Conservation (phyloP, 2,797 vertebrate species). For the Enteromius paludinosus region DNA sequence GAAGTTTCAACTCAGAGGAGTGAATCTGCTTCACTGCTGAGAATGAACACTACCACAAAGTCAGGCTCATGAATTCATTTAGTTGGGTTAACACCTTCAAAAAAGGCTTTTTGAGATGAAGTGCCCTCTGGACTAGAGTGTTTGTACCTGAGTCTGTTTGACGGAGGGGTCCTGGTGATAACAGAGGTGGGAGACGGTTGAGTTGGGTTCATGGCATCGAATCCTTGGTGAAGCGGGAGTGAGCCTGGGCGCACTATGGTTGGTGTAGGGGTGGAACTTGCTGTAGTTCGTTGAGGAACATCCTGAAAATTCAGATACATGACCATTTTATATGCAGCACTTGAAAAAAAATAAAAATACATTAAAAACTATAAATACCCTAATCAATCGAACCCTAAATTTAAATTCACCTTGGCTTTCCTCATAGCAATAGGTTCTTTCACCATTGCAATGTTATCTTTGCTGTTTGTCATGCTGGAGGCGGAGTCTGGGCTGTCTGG, state of each 20-base stretch:
- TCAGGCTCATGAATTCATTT: neutral
- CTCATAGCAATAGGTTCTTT: slow-evolving; percentile 56
- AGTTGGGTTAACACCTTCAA: neutral
- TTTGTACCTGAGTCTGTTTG: slow-evolving; percentile 91
- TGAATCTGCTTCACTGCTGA: neutral
- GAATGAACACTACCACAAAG: slow-evolving; percentile 5
- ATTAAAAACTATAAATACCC: neutral
- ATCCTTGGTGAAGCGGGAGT: slow-evolving; percentile 90
- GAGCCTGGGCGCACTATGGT: slow-evolving; percentile 95
- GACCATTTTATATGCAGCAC: neutral
- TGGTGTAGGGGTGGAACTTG: slow-evolving; percentile 89
- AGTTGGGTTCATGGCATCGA: slow-evolving; percentile 89
- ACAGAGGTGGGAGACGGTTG: slow-evolving; percentile 98
- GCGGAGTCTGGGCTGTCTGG: slow-evolving; percentile 86
- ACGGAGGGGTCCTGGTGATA: slow-evolving; percentile 95
- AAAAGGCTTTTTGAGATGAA: slow-evolving; percentile 37
- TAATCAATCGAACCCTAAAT: neutral
- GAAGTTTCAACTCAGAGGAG: slow-evolving; percentile 16
- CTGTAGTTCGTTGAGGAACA: slow-evolving; percentile 80
- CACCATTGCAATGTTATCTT: slow-evolving; percentile 52
- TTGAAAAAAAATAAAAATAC: neutral
- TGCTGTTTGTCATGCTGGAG: slow-evolving; percentile 81
- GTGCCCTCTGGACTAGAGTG: neutral
- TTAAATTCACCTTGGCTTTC: slow-evolving; percentile 53
- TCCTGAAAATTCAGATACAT: slow-evolving; percentile 78